A percentile compares a stretch with the other conserved stretches of the same genome.
phyloP scores from a whole-genome alignment of 2,113 vertebrate genomes.

The Anoura caudifer region DNA sequence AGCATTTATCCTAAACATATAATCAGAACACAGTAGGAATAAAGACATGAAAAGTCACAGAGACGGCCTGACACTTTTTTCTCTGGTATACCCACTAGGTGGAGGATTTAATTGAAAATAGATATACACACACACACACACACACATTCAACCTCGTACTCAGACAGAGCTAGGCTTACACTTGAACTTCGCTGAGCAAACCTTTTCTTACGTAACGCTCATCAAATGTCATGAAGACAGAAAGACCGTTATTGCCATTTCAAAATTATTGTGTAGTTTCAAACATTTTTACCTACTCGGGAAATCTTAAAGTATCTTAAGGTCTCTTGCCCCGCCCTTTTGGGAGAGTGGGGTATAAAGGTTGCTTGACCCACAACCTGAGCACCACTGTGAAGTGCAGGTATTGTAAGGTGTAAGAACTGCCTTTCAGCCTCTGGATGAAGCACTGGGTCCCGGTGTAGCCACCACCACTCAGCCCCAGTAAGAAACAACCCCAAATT shows the following conservation, averaged over 20 bases:
- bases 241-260: not conserved
- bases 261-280: not conserved
- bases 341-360: not conserved
- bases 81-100: not conserved
- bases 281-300: slow-evolving; percentile 9
- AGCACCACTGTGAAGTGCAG: not conserved
- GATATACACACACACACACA: not conserved
- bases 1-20: not conserved
- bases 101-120: not conserved
- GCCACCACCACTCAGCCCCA: not conserved
- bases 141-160: not conserved
- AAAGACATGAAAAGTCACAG: not conserved
- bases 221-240: slow-evolving; percentile 8
- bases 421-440: not conserved
- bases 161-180: not conserved
- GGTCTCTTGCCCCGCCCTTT: not conserved
- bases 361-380: not conserved
- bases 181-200: not conserved
- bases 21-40: not conserved
- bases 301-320: not conserved
- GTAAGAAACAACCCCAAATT: not conserved
- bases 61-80: not conserved
- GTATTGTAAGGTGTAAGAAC: not conserved
- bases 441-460: not conserved
- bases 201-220: not conserved